Percentiles rank a stretch among this genome's conserved stretches.
These are phyloP conservation scores for Salmo trutta DNA, from an alignment of 2,797 vertebrate species.

Conservation along the genomic window DNA sequence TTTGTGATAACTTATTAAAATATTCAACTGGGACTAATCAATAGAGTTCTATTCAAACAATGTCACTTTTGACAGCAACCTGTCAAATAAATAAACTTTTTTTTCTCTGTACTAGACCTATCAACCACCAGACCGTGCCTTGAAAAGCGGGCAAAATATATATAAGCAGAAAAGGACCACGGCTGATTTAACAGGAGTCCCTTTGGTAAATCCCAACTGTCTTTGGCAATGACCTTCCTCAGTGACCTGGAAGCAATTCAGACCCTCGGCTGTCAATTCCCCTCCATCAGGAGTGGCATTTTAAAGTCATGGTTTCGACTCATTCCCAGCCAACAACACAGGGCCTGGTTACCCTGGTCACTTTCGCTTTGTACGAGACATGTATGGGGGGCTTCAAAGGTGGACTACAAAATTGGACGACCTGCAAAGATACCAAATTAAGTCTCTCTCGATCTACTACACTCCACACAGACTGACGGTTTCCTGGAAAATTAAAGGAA, in stretches of 20 bases:
- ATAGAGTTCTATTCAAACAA: neutral
- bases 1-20: neutral
- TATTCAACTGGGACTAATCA: neutral
- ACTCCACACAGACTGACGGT: neutral
- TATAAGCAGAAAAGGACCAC: conserved; percentile 21
- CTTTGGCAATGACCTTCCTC: conserved; percentile 45
- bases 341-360: conserved; percentile 13
- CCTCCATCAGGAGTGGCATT: conserved; percentile 25
- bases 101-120: neutral
- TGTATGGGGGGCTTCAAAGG: conserved; percentile 28
- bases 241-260: conserved; percentile 55
- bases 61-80: neutral
- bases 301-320: conserved; percentile 13
- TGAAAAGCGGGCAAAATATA: conserved; percentile 24
- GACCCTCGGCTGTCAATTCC: conserved; percentile 48
- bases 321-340: conserved; percentile 19
- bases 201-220: conserved; percentile 40
- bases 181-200: conserved; percentile 48
- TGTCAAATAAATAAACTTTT: neutral
- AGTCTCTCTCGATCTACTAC: neutral
- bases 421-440: neutral
- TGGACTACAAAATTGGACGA: conserved; percentile 7
- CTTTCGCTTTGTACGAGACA: conserved; percentile 22
- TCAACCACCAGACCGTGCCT: neutral
- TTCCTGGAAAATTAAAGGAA: conserved; percentile 10